phyloP scores from a whole-genome alignment of 1,140 invertebrate genomes.

The Paraescarpia echinospica region DNA sequence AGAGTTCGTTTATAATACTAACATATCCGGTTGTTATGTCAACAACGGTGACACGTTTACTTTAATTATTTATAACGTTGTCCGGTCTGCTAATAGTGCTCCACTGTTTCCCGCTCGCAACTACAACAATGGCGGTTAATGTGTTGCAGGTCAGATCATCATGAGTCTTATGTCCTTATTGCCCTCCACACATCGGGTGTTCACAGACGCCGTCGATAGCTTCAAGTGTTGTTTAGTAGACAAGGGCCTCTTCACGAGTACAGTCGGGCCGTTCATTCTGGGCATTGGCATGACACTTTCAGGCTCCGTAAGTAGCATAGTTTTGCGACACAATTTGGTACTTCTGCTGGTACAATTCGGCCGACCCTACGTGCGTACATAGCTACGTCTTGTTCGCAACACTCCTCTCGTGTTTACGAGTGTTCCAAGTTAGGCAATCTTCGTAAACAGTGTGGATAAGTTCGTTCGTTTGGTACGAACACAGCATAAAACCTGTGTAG shows the following conservation, averaged over 20 bases:
- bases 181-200: constrained; percentile 33
- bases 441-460: too few species aligned
- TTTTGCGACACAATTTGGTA: not conserved
- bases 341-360: too few species aligned
- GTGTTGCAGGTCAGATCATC: constrained; percentile 38
- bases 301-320: constrained; percentile 39
- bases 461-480: too few species aligned
- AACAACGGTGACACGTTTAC: not conserved
- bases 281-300: constrained; percentile 45
- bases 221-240: constrained; percentile 35
- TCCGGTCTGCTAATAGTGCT: not conserved
- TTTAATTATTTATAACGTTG: not conserved
- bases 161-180: constrained; percentile 40
- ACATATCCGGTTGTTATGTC: not conserved
- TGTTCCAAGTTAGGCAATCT: too few species aligned
- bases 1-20: not conserved
- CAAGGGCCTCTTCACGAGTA: constrained; percentile 41
- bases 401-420: too few species aligned
- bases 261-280: constrained; percentile 39
- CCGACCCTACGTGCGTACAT: not conserved
- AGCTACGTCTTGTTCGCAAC: too few species aligned
- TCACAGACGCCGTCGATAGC: constrained; percentile 33
- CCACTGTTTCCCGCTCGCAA: not conserved
- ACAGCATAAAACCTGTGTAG: too few species aligned
- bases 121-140: not conserved